A percentile compares a stretch with the other conserved stretches of the same genome.
Evolutionary conservation across 2,888 invertebrate species (phyloP).

Genomic region (Melieria omissa): DNA sequence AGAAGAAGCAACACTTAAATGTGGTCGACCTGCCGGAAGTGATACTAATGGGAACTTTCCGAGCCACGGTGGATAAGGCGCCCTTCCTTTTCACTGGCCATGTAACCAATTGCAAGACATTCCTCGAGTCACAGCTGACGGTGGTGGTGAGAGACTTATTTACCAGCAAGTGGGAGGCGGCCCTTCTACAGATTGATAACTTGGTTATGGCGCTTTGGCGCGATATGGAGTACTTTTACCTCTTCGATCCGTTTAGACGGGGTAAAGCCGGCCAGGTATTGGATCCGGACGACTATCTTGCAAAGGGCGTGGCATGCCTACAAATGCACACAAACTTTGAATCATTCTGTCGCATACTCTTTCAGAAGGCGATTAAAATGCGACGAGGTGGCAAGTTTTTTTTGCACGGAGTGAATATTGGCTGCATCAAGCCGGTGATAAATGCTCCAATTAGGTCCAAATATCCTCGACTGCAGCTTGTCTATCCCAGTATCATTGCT

Average conservation of each 20-base stretch:
- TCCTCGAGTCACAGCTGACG: conserved; percentile 56
- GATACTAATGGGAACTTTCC: conserved; percentile 64
- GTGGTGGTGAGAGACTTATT: conserved; percentile 55
- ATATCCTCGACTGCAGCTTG: conserved; percentile 54
- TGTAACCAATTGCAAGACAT: conserved; percentile 55
- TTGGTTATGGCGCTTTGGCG: conserved; percentile 73
- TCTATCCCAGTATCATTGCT: conserved; percentile 50
- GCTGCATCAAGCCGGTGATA: conserved; percentile 56
- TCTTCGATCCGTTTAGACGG: conserved; percentile 75
- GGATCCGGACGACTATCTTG: conserved; percentile 65
- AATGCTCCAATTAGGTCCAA: conserved; percentile 51
- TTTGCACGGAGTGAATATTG: conserved; percentile 72
- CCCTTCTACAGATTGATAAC: conserved; percentile 71
- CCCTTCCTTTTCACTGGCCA: conserved; percentile 58
- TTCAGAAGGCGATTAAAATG: conserved; percentile 66
- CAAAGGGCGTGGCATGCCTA: conserved; percentile 70
- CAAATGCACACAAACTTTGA: conserved; percentile 72
- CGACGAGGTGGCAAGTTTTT: conserved; percentile 62
- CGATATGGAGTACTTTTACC: conserved; percentile 73
- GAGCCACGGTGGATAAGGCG: conserved; percentile 56
- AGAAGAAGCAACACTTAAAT: conserved; percentile 54
- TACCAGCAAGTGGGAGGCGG: conserved; percentile 51
- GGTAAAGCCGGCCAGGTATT: conserved; percentile 70
- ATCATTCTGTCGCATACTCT: conserved; percentile 70
- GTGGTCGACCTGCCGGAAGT: conserved; percentile 63